Conservation (phyloP, 1,140 invertebrate species). For the Neodiprion fabricii region DNA sequence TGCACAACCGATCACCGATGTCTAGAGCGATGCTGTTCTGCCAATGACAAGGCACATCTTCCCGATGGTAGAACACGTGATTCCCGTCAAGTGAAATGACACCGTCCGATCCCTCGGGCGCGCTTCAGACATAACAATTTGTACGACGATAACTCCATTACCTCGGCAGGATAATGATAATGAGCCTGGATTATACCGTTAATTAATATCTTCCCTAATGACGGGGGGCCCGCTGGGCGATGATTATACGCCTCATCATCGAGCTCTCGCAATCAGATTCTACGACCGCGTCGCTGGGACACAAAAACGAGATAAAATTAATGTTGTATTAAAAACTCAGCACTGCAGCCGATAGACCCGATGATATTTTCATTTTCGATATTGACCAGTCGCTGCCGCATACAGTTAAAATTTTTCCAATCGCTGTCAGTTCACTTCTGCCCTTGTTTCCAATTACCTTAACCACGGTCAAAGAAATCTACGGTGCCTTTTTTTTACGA, state of each 20-base stretch:
- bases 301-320: not conserved
- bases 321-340: not conserved
- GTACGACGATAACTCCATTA: slow-evolving; percentile 5
- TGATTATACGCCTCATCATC: slow-evolving; percentile 1
- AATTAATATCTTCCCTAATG: slow-evolving; percentile 6
- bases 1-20: no score
- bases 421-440: no score
- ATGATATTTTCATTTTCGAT: no score
- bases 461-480: no score
- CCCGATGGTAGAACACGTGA: not conserved
- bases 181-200: slow-evolving; percentile 3
- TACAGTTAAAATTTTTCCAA: no score
- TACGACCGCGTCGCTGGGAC: not conserved
- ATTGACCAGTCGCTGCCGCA: no score
- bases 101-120: not conserved
- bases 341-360: not conserved
- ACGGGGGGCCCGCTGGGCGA: not conserved
- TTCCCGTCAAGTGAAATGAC: not conserved
- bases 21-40: no score
- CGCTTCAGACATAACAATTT: not conserved
- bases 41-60: no score
- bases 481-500: no score
- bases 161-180: not conserved
- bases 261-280: slow-evolving; percentile 4
- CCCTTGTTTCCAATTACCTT: no score